Base-by-base conservation (phyloP, 2,888 invertebrate species). In the Apotomis turbidana region DNA sequence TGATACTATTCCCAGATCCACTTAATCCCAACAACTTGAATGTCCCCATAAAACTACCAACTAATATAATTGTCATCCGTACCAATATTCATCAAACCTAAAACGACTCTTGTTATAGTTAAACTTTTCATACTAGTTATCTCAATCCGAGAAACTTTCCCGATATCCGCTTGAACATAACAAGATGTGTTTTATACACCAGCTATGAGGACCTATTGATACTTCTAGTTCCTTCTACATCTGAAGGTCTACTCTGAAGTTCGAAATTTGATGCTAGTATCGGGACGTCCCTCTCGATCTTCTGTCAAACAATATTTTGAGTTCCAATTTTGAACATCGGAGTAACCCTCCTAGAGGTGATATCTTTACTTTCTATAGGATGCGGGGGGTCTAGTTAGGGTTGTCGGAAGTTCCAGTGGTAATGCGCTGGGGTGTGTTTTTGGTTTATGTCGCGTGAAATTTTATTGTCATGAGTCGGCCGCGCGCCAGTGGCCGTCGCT, bases 361-460 rank as follows among this genome's bases (percentile, higher is more conserved):
- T 59, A 57, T 52, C 61, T 70, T 70, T 72, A 70, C 74, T 55
- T 74, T 77, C 74, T 77, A 74, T 74, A 78, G 73, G 54, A 74
- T 74, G 78, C 10, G 67, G 73, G 59, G 78, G 89, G 74, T 87
- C 90, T 78, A 76, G 76, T 74, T 83, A 81, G 58, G 74, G 73
- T 90, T 90, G 91, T 80, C 75, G 81, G 81, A 82, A 81, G 82
- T 86, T 85, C 83, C 85, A 85, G 87, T 84, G 87, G 90, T 88
- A 87, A 88, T 89, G 87, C 88, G 85, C 86, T 84, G 85, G 91
- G 90, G 91, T 90, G 91, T 93, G 92, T 93, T 93, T 93, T 93
- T 93, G 91, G 88, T 94, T 93, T 93, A 93, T 93, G 92, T 87
- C 81, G 88, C 92, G 93, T 94, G 91, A 91, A 94, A 93, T 93